Percentiles rank a stretch among this genome's conserved stretches.
These are phyloP conservation scores for Diprion similis DNA, from an alignment of 1,140 invertebrate genomes.

Conservation along the genomic window DNA sequence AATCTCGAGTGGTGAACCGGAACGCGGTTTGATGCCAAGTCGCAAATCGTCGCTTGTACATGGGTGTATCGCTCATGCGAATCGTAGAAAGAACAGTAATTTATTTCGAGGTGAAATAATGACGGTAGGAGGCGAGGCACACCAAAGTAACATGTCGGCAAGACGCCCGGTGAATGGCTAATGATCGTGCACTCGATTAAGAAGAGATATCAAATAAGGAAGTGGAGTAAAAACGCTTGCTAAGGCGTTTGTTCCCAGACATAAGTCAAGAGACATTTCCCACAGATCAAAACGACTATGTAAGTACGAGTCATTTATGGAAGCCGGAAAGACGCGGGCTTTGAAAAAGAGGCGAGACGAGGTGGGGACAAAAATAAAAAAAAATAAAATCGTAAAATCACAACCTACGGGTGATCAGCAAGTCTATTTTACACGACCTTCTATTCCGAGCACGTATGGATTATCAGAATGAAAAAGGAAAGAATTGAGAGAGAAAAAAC, in stretches of 20 bases:
- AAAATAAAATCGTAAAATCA: slow-evolving; percentile 32
- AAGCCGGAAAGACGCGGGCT: slow-evolving; percentile 36
- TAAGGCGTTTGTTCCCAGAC: slow-evolving; percentile 43
- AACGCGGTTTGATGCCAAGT: too few species aligned
- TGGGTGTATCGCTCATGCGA: background rate
- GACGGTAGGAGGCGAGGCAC: background rate
- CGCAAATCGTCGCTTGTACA: background rate
- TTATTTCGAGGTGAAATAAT: background rate
- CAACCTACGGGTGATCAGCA: background rate
- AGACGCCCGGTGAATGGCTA: slow-evolving; percentile 37
- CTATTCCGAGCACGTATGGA: background rate
- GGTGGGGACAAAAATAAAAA: slow-evolving; percentile 6
- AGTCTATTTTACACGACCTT: background rate
- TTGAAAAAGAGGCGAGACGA: slow-evolving; percentile 21
- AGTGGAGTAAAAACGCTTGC: slow-evolving; percentile 40
- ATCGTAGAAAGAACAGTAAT: background rate
- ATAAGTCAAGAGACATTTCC: slow-evolving; percentile 41
- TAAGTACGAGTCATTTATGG: slow-evolving; percentile 38
- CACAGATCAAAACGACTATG: slow-evolving; percentile 41
- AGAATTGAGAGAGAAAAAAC: background rate
- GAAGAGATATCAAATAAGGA: slow-evolving; percentile 44
- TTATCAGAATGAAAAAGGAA: background rate
- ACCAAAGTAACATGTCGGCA: slow-evolving; percentile 17
- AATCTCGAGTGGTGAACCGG: too few species aligned
- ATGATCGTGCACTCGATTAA: slow-evolving; percentile 38